A percentile compares a stretch with the other conserved stretches of the same genome.
Conservation (phyloP, 1,140 invertebrate species). For the Aradophagus sp. region DNA sequence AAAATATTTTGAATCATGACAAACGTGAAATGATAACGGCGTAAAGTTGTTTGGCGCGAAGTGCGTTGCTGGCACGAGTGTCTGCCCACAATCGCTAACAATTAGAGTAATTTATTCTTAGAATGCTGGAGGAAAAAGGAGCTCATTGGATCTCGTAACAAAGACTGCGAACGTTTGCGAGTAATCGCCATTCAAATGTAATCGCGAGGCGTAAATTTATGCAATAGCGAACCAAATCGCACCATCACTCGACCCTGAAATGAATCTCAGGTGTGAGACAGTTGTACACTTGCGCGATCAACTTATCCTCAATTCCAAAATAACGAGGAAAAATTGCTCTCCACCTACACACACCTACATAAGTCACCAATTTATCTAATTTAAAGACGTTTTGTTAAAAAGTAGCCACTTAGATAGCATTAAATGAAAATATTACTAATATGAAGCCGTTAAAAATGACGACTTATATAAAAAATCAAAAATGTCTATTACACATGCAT, state of each 20-base stretch:
- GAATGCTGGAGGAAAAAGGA: conserved; percentile 20
- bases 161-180: conserved; percentile 34
- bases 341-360: too few species aligned
- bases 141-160: neutral
- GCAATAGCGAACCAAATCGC: conserved; percentile 23
- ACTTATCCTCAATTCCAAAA: conserved; percentile 34
- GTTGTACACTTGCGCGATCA: conserved; percentile 1
- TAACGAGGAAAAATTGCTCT: conserved; percentile 1
- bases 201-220: conserved; percentile 42
- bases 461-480: too few species aligned
- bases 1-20: too few species aligned
- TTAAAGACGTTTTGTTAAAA: too few species aligned
- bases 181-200: conserved; percentile 46
- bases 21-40: conserved; percentile 13
- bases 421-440: too few species aligned
- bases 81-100: conserved; percentile 37
- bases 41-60: conserved; percentile 1
- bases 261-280: conserved; percentile 43
- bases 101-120: conserved; percentile 47
- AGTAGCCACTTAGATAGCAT: too few species aligned
- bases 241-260: conserved; percentile 60
- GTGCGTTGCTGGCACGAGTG: conserved; percentile 5
- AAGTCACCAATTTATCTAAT: too few species aligned
- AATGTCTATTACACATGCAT: too few species aligned
- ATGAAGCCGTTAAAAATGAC: too few species aligned